Percentiles rank a stretch among this genome's conserved stretches.
phyloP scores from a whole-genome alignment of 2,113 vertebrate species.

The Chunga burmeisteri region DNA sequence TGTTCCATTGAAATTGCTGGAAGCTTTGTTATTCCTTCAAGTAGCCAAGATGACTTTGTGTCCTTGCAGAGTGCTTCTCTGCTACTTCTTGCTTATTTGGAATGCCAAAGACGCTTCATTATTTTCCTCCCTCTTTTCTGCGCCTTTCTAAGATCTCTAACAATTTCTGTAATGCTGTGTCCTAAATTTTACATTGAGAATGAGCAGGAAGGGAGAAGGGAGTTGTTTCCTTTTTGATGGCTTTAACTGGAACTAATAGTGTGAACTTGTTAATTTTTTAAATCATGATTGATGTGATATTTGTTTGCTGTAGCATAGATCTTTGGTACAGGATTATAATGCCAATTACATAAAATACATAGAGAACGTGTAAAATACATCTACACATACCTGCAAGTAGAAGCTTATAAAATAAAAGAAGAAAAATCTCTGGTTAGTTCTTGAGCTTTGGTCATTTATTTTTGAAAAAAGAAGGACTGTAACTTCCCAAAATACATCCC shows the following conservation, averaged over 20 bases:
- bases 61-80: background rate
- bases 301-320: background rate
- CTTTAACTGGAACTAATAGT: background rate
- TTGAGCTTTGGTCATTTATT: background rate
- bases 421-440: background rate
- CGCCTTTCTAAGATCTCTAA: background rate
- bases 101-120: background rate
- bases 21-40: background rate
- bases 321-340: background rate
- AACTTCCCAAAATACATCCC: slow-evolving; percentile 33
- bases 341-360: background rate
- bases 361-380: background rate
- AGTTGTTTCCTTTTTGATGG: background rate
- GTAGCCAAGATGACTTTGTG: background rate
- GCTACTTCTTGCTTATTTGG: background rate
- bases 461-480: background rate
- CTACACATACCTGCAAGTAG: background rate
- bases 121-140: background rate
- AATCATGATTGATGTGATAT: background rate
- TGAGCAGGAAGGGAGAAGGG: background rate
- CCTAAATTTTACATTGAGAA: background rate
- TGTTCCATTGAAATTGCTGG: background rate
- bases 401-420: background rate
- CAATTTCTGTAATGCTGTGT: background rate
- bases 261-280: background rate